Percentiles rank a stretch among this genome's conserved stretches.
Conservation (phyloP, 2,797 vertebrate genomes). For the Mus minutoides region DNA sequence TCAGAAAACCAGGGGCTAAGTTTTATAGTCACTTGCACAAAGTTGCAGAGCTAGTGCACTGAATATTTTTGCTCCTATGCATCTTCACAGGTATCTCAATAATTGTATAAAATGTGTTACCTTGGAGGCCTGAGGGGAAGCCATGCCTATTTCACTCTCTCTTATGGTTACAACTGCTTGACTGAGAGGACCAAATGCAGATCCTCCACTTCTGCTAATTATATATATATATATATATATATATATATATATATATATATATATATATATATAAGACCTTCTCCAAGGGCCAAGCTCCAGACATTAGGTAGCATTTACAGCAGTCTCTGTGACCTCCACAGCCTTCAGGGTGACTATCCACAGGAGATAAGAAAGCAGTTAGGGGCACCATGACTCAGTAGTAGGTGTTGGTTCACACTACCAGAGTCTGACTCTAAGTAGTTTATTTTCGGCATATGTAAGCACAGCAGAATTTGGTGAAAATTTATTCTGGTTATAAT, state of each 20-base stretch:
- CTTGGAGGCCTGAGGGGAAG: background rate
- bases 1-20: background rate
- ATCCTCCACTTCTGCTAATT: background rate
- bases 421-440: background rate
- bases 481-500: background rate
- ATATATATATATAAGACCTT: background rate
- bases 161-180: background rate
- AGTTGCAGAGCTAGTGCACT: background rate
- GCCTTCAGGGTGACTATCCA: background rate
- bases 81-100: background rate
- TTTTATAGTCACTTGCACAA: background rate
- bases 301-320: background rate
- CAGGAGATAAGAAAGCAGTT: background rate
- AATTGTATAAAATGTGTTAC: background rate
- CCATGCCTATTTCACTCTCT: background rate
- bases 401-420: background rate
- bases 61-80: background rate
- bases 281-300: background rate
- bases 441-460: background rate
- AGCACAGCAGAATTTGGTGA: background rate
- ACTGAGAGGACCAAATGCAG: background rate
- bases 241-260: background rate
- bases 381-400: background rate
- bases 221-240: background rate
- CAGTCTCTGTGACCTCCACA: background rate